phyloP scores from a whole-genome alignment of 2,888 invertebrate species.

The Colletes collaris region DNA sequence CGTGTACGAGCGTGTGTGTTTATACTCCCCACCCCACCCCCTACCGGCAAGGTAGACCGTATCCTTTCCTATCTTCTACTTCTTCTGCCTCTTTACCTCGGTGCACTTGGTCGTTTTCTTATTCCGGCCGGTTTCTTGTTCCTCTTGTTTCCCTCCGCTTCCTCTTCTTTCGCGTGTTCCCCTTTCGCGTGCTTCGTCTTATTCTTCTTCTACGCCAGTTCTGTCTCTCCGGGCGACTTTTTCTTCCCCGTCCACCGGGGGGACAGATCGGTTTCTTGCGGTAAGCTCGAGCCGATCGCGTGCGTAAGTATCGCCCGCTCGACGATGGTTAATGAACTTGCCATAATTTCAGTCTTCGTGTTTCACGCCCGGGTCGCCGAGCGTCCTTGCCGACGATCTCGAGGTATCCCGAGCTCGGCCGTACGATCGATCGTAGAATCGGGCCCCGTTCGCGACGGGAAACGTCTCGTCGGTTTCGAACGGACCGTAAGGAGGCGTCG shows the following conservation, averaged over 20 bases:
- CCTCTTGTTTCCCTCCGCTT: slow-evolving; percentile 10
- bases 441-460: too few species aligned
- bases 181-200: slow-evolving; percentile 22
- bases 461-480: too few species aligned
- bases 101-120: slow-evolving; percentile 2
- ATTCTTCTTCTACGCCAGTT: slow-evolving; percentile 19
- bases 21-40: background rate
- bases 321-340: slow-evolving; percentile 70
- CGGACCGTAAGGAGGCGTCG: too few species aligned
- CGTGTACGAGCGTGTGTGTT: slow-evolving; percentile 19
- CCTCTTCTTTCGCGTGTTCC: slow-evolving; percentile 11
- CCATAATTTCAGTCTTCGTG: slow-evolving; percentile 60
- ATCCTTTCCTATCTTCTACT: slow-evolving; percentile 42
- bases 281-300: slow-evolving; percentile 60
- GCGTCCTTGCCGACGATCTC: slow-evolving; percentile 61
- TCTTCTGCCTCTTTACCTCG: slow-evolving; percentile 17
- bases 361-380: slow-evolving; percentile 46
- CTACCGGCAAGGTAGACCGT: background rate
- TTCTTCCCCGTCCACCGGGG: slow-evolving; percentile 41
- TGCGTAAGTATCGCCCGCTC: slow-evolving; percentile 62
- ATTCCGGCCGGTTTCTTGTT: background rate
- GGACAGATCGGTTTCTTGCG: slow-evolving; percentile 68
- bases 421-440: too few species aligned
- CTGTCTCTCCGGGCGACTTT: slow-evolving; percentile 31
- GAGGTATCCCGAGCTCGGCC: background rate